Conservation (phyloP, 2,797 vertebrate genomes). For the Platyrinchus mystaceus region DNA sequence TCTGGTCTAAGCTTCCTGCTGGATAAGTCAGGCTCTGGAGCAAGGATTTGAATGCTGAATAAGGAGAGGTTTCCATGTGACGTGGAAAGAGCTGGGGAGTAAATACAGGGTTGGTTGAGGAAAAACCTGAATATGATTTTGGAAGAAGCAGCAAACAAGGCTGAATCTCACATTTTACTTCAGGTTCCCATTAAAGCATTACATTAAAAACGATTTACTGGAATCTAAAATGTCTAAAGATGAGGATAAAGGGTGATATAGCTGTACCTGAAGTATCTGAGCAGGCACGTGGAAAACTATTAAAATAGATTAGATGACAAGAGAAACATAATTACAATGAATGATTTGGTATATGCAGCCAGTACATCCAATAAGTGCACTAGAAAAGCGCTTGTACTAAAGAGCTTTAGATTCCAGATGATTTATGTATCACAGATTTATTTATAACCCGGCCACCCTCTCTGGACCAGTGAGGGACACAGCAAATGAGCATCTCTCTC, state of each 20-base stretch:
- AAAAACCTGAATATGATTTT: neutral
- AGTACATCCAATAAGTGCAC: neutral
- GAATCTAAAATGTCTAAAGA: neutral
- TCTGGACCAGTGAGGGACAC: neutral
- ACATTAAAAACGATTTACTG: neutral
- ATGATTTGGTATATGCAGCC: neutral
- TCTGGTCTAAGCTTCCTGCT: neutral
- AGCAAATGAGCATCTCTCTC: neutral
- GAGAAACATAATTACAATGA: neutral
- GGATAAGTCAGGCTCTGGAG: neutral
- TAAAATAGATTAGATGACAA: neutral
- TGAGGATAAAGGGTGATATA: neutral
- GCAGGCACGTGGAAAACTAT: neutral
- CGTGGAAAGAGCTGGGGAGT: neutral
- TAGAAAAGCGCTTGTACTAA: neutral
- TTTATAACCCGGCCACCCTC: neutral
- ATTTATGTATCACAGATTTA: conserved; percentile 3
- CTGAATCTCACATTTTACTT: neutral
- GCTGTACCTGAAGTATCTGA: neutral
- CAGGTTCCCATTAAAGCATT: neutral
- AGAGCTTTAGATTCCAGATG: neutral
- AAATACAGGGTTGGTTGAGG: neutral
- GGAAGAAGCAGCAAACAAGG: neutral
- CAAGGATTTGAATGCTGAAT: neutral
- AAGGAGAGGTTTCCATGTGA: neutral